These are phyloP conservation scores for Menidia menidia DNA, from an alignment of 2,797 vertebrate species.

Conservation along the genomic window DNA sequence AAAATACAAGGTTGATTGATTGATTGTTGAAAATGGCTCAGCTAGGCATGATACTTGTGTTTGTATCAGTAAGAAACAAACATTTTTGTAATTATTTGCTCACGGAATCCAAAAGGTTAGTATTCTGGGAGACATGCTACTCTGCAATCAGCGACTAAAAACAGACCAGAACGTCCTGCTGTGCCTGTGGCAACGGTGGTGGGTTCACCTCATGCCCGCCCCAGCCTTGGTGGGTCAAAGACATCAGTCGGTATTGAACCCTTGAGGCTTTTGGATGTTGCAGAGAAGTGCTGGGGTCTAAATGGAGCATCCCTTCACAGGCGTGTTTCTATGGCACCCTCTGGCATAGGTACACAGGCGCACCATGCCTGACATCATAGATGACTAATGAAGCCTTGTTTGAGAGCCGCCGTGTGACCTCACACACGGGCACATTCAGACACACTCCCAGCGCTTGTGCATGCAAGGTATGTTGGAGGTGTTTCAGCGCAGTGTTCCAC, in stretches of 20 bases:
- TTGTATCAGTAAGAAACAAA: constrained; percentile 16
- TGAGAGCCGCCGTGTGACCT: constrained; percentile 75
- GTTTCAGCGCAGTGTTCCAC: constrained; percentile 70
- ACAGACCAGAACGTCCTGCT: constrained; percentile 76
- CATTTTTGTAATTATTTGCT: constrained; percentile 25
- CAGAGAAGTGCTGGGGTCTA: constrained; percentile 68
- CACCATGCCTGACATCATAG: constrained; percentile 58
- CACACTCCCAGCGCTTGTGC: constrained; percentile 58
- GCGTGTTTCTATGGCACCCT: constrained; percentile 68
- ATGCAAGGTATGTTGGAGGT: constrained; percentile 53
- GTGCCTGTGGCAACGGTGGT: constrained; percentile 66
- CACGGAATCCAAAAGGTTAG: constrained; percentile 43
- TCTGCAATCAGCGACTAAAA: constrained; percentile 64
- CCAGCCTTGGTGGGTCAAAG: constrained; percentile 76
- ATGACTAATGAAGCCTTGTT: constrained; percentile 86
- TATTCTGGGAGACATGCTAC: constrained; percentile 27
- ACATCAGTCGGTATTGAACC: constrained; percentile 62
- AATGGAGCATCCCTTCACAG: constrained; percentile 71
- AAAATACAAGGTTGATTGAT: constrained; percentile 7
- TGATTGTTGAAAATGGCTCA: constrained; percentile 10
- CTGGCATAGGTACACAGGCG: constrained; percentile 60
- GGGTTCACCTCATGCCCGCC: constrained; percentile 73
- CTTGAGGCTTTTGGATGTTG: constrained; percentile 66
- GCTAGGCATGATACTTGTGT: neutral
- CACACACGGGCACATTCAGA: constrained; percentile 49